Evolutionary conservation across 2,888 invertebrate species (phyloP).

Genomic region (Drosophila paranaensis): DNA sequence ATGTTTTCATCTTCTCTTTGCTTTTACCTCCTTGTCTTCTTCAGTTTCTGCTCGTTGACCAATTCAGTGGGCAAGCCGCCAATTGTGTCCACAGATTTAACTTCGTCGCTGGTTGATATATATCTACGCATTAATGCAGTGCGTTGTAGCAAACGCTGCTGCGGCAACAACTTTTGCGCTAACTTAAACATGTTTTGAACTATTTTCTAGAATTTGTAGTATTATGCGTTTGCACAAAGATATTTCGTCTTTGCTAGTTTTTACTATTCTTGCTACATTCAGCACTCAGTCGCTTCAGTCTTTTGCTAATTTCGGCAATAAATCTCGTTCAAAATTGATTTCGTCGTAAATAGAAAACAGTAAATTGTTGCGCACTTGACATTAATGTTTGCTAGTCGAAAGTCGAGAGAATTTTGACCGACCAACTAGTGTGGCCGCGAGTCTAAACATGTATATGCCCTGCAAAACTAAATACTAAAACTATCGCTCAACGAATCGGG

Average conservation of each 20-base stretch:
- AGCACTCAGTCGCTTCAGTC: background rate
- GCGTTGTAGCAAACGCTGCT: conserved; percentile 45
- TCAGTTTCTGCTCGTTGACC: conserved; percentile 79
- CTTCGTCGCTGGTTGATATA: conserved; percentile 81
- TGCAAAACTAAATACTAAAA: conserved; percentile 12
- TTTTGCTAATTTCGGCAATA: conserved; percentile 1
- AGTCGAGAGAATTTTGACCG: conserved; percentile 29
- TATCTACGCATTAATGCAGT: conserved; percentile 40
- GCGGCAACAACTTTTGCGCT: conserved; percentile 65
- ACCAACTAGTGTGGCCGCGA: conserved; percentile 8
- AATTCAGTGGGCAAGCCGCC: conserved; percentile 78
- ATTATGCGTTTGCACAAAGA: background rate
- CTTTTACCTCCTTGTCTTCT: conserved; percentile 70
- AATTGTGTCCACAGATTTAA: conserved; percentile 76
- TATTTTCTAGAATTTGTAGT: background rate
- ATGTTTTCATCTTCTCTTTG: conserved; percentile 8
- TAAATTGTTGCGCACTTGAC: conserved; percentile 47
- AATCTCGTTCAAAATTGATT: conserved; percentile 21
- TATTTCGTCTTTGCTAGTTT: background rate
- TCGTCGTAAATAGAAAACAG: conserved; percentile 32
- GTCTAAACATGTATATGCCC: background rate
- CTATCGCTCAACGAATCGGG: background rate
- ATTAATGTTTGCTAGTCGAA: conserved; percentile 33
- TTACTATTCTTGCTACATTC: background rate
- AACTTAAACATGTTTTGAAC: conserved; percentile 74